Percentiles rank a stretch among this genome's conserved stretches.
phyloP scores from a whole-genome alignment of 2,797 vertebrate species.

The Chrosomus eos region DNA sequence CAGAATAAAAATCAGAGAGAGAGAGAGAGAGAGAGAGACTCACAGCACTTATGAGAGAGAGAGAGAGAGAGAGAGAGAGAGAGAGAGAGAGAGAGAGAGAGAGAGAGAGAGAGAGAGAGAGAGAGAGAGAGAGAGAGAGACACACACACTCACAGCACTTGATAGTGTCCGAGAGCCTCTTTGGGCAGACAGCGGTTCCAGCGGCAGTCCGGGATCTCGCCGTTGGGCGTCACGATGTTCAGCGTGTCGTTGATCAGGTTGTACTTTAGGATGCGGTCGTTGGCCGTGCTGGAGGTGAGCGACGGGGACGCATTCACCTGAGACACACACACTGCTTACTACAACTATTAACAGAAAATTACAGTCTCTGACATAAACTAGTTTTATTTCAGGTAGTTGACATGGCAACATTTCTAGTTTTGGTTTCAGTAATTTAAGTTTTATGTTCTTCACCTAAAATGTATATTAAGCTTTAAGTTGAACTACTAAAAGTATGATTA shows the following conservation, averaged over 20 bases:
- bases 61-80: no score
- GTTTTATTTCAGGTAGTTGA: no score
- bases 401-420: no score
- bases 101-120: not conserved
- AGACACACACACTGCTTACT: not conserved
- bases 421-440: no score
- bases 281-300: slow-evolving; percentile 96
- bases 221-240: slow-evolving; percentile 94
- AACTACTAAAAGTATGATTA: no score
- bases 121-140: not conserved
- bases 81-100: not conserved
- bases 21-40: no score
- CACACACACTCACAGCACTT: slow-evolving; percentile 88
- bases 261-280: slow-evolving; percentile 97
- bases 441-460: no score
- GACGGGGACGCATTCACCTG: slow-evolving; percentile 98
- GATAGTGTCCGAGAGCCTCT: slow-evolving; percentile 93
- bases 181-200: slow-evolving; percentile 92
- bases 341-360: not conserved
- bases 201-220: slow-evolving; percentile 93
- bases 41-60: no score
- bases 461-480: not conserved
- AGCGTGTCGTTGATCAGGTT: slow-evolving; percentile 98
- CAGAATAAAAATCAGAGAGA: no score
- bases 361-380: no score